A percentile compares a stretch with the other conserved stretches of the same genome.
Conservation (phyloP, 1,140 invertebrate genomes). For the Trissolcus basalis region DNA sequence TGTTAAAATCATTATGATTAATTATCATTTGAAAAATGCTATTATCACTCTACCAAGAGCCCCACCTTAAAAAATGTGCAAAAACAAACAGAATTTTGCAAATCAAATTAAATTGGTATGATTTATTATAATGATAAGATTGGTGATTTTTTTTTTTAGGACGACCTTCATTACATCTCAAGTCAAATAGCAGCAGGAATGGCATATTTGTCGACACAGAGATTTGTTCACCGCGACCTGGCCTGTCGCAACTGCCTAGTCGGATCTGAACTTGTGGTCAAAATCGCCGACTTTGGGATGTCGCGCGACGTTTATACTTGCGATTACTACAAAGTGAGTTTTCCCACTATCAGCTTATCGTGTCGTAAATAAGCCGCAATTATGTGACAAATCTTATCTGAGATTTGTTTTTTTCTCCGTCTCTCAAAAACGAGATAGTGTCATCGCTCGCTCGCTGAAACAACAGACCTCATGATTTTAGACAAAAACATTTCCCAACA, state of each 20-base stretch:
- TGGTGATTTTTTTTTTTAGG: conserved; percentile 66
- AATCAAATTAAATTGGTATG: too few species aligned
- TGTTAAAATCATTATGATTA: too few species aligned
- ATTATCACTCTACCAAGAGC: too few species aligned
- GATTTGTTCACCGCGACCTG: conserved; percentile 94
- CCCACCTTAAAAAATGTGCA: too few species aligned
- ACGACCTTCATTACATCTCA: conserved; percentile 79
- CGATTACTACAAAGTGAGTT: conserved; percentile 91
- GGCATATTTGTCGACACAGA: conserved; percentile 89
- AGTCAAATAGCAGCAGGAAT: conserved; percentile 89
- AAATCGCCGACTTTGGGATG: conserved; percentile 95
- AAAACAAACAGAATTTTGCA: too few species aligned
- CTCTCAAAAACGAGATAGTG: conserved; percentile 4
- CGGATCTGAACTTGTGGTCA: conserved; percentile 85
- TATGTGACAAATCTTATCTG: conserved; percentile 14
- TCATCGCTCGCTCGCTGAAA: conserved; percentile 1
- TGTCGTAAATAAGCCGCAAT: conserved; percentile 25
- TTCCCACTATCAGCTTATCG: conserved; percentile 9
- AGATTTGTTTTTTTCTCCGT: not conserved
- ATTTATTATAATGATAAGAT: too few species aligned
- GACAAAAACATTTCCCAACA: too few species aligned
- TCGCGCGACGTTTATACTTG: conserved; percentile 93
- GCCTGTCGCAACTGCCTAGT: conserved; percentile 95
- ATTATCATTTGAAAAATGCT: too few species aligned
- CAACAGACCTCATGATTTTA: not conserved